Percentiles rank a stretch among this genome's conserved stretches.
Evolutionary conservation across 2,888 invertebrate genomes (phyloP).

Genomic region (Diaphora mendica): DNA sequence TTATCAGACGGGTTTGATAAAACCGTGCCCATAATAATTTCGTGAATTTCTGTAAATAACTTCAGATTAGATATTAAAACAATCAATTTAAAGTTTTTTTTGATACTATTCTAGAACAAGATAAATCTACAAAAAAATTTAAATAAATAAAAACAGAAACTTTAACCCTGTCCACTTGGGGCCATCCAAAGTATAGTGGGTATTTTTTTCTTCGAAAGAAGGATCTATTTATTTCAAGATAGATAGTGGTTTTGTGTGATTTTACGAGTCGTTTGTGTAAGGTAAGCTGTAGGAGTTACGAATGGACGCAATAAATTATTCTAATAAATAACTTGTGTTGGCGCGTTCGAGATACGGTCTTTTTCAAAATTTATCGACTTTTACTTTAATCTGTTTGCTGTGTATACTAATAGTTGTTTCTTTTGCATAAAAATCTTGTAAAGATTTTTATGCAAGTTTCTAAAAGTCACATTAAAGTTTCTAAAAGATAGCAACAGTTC

Average conservation of each 20-base stretch:
- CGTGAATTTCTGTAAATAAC: too few species aligned
- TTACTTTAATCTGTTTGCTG: not conserved
- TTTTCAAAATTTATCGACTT: not conserved
- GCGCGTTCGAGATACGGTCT: not conserved
- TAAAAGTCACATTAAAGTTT: too few species aligned
- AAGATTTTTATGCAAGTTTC: too few species aligned
- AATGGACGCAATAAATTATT: slow-evolving; percentile 10
- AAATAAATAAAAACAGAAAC: too few species aligned
- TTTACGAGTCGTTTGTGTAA: slow-evolving; percentile 12
- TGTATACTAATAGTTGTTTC: not conserved
- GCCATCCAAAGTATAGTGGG: not conserved
- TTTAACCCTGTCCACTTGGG: not conserved
- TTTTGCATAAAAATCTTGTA: not conserved
- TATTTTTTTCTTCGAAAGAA: not conserved
- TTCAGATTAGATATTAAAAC: too few species aligned
- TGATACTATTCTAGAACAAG: too few species aligned
- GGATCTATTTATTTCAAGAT: not conserved
- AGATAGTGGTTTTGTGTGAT: slow-evolving; percentile 7
- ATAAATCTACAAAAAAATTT: too few species aligned
- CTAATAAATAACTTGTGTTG: slow-evolving; percentile 13
- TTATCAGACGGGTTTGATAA: too few species aligned
- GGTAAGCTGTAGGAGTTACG: slow-evolving; percentile 7
- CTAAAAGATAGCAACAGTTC: too few species aligned
- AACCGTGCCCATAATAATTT: too few species aligned
- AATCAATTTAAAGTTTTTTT: too few species aligned